These are phyloP conservation scores for Petrocephalus sullivani DNA, from an alignment of 2,797 vertebrate genomes.

Conservation along the genomic window DNA sequence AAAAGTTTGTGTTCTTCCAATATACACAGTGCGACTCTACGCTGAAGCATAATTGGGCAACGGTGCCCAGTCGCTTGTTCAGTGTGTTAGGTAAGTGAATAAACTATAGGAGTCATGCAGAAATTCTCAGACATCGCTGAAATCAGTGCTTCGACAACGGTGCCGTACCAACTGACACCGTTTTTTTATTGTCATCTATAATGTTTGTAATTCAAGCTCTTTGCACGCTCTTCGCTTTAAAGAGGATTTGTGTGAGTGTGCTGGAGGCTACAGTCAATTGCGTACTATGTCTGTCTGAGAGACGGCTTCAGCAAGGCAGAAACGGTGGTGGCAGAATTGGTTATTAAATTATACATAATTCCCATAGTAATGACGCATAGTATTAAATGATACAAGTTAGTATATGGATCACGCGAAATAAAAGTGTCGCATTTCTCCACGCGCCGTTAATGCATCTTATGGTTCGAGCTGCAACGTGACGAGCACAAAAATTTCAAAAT, in stretches of 20 bases:
- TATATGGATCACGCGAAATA: background rate
- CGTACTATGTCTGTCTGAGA: background rate
- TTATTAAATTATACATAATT: background rate
- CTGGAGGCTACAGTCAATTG: background rate
- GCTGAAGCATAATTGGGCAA: background rate
- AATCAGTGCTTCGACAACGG: background rate
- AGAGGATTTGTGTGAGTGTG: background rate
- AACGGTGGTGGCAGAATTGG: background rate
- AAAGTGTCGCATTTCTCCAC: background rate
- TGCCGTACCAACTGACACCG: background rate
- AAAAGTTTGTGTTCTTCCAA: background rate
- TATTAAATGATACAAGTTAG: background rate
- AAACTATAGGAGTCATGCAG: background rate
- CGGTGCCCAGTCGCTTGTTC: background rate
- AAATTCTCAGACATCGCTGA: background rate
- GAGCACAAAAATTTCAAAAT: background rate
- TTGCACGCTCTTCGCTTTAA: background rate
- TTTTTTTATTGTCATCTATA: background rate
- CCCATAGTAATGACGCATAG: background rate
- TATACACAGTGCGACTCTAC: background rate
- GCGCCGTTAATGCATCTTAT: background rate
- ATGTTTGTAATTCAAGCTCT: background rate
- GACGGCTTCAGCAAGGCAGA: background rate
- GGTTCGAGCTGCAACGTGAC: background rate
- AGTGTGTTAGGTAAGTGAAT: background rate